Base-by-base conservation (phyloP, 2,113 vertebrate genomes). In the Anser cygnoides region DNA sequence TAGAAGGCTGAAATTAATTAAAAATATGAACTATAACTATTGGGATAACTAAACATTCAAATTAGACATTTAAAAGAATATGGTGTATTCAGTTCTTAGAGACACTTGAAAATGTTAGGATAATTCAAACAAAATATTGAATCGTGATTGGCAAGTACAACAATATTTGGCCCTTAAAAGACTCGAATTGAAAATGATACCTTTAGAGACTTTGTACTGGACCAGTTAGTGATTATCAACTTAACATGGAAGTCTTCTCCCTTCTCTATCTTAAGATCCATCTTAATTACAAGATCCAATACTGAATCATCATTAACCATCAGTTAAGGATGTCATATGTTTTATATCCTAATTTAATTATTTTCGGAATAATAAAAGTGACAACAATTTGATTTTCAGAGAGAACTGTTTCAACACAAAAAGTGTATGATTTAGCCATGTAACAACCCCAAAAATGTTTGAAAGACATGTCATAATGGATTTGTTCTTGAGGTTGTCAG, bases 1-100 rank as follows among this genome's bases (percentile, higher is more conserved):
- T 91, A 61, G 81, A 93, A 84, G 31, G 57, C 76, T 95, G 78
- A 80, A 76, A 92, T 87, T 87, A 66, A 89, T 93, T 94, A 95
- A 85, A 52, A 50, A 33, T 66, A 39, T 77, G 71, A 96, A 91
- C 37, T 59, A 76, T 91, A 29, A 52, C 82, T 96, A 68, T 50
- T 91, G 33, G 66, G 78, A 80, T 92, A 87, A 61, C 37, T 92
- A 84, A 91, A 68, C 87, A 75, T 94, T 84, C 73, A 87, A 29
- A 84, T 84, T 62, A 95, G 6, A 4, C 43, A n/a, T 26, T 41
- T 41, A 49, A 68, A 86, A 58, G 15, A 29, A 57, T 52, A 39
- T 15, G 4, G 54, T 35, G 26, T 13, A 57, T 62, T 77, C 31
- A 52, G 28, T 35, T 90, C 10, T 41, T 78, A 67, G 9, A 78